These are phyloP conservation scores for Lithophane ornitopus DNA, from an alignment of 2,888 invertebrate species.

Conservation along the genomic window DNA sequence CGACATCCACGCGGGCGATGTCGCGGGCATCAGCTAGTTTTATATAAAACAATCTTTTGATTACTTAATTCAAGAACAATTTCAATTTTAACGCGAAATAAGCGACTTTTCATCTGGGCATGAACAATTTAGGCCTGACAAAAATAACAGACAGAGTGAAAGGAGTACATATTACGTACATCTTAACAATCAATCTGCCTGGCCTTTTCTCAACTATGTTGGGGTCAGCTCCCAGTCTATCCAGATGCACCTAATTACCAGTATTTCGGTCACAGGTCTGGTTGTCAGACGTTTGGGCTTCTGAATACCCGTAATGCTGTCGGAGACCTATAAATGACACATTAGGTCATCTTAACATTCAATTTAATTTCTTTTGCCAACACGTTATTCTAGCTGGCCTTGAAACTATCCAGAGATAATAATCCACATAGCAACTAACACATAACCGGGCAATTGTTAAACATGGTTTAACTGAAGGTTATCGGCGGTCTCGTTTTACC, in stretches of 20 bases:
- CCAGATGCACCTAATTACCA: too few species aligned
- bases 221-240: too few species aligned
- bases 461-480: constrained; percentile 73
- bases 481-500: constrained; percentile 73
- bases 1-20: too few species aligned
- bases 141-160: background rate
- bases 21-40: background rate
- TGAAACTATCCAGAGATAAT: constrained; percentile 25
- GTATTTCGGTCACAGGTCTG: too few species aligned
- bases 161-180: background rate
- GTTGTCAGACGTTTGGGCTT: too few species aligned
- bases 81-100: too few species aligned
- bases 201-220: too few species aligned
- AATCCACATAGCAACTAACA: constrained; percentile 34
- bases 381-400: constrained; percentile 5
- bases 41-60: background rate
- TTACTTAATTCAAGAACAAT: background rate
- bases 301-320: too few species aligned
- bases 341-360: background rate
- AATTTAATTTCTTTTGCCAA: background rate
- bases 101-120: too few species aligned
- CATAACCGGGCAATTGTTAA: constrained; percentile 64
- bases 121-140: too few species aligned
- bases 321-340: too few species aligned
- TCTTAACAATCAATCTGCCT: too few species aligned